A percentile compares a stretch with the other conserved stretches of the same genome.
Conservation (phyloP, 2,888 invertebrate genomes). For the Antheraea assamensis region DNA sequence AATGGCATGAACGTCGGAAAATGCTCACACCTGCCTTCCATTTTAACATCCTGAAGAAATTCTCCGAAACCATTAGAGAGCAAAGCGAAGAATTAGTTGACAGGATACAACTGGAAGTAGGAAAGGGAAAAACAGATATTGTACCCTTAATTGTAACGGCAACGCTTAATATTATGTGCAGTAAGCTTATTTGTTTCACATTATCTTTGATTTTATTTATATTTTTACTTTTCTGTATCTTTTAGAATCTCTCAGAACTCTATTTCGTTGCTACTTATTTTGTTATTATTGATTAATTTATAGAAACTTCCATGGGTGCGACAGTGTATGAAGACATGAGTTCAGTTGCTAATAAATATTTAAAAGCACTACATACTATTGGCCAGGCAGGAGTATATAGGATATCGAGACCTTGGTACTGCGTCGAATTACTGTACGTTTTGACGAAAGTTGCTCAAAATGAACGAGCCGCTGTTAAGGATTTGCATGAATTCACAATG, state of each 20-base stretch:
- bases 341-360: slow-evolving; percentile 64
- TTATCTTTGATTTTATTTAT: too few species aligned
- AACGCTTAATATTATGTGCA: slow-evolving; percentile 45
- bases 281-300: slow-evolving; percentile 7
- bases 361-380: slow-evolving; percentile 40
- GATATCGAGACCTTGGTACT: slow-evolving; percentile 34
- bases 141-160: slow-evolving; percentile 67
- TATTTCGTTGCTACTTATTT: too few species aligned
- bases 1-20: slow-evolving; percentile 70
- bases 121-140: slow-evolving; percentile 57
- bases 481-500: slow-evolving; percentile 77
- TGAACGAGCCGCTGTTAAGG: slow-evolving; percentile 47
- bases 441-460: slow-evolving; percentile 22
- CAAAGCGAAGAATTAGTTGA: slow-evolving; percentile 49
- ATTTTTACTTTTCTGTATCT: too few species aligned
- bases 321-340: slow-evolving; percentile 58
- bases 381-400: slow-evolving; percentile 28
- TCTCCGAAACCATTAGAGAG: slow-evolving; percentile 54
- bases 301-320: slow-evolving; percentile 81
- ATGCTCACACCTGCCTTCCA: slow-evolving; percentile 73
- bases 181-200: slow-evolving; percentile 29
- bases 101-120: slow-evolving; percentile 31
- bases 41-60: slow-evolving; percentile 65
- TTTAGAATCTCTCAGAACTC: too few species aligned
- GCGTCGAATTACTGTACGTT: slow-evolving; percentile 23